phyloP scores from a whole-genome alignment of 2,888 invertebrate species.

The Philopedon plagiatum region DNA sequence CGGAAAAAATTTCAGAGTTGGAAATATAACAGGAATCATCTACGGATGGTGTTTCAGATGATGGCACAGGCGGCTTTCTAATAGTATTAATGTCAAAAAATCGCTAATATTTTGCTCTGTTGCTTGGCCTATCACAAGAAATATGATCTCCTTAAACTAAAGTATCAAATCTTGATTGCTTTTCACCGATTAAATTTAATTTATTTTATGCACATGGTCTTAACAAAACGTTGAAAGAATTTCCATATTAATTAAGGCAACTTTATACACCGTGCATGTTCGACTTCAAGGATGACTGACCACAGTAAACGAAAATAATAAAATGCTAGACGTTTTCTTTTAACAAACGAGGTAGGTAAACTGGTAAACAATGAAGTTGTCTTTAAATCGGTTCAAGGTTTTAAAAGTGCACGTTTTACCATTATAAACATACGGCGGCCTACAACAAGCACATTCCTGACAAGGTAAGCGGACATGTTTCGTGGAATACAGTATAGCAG shows the following conservation, averaged over 20 bases:
- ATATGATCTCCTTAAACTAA: no score
- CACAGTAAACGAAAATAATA: conserved; percentile 2
- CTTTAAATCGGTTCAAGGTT: conserved; percentile 32
- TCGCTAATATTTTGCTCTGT: no score
- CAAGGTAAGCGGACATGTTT: conserved; percentile 38
- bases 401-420: conserved; percentile 32
- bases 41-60: no score
- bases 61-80: no score
- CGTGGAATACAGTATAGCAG: conserved; percentile 16
- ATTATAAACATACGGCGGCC: conserved; percentile 15
- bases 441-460: conserved; percentile 32
- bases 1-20: no score
- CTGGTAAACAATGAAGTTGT: conserved; percentile 17
- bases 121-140: no score
- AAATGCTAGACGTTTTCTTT: conserved; percentile 13
- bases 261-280: neutral
- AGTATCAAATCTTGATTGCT: no score
- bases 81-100: no score
- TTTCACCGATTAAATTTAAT: no score
- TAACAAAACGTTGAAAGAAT: no score
- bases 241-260: neutral
- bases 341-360: conserved; percentile 14
- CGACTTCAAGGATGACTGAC: conserved; percentile 19
- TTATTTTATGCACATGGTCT: no score
- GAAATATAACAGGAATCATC: no score